Evolutionary conservation across 1,140 invertebrate genomes (phyloP), one percentile per base, ranked within the genome.

Genomic region (Euschistus heros): DNA sequence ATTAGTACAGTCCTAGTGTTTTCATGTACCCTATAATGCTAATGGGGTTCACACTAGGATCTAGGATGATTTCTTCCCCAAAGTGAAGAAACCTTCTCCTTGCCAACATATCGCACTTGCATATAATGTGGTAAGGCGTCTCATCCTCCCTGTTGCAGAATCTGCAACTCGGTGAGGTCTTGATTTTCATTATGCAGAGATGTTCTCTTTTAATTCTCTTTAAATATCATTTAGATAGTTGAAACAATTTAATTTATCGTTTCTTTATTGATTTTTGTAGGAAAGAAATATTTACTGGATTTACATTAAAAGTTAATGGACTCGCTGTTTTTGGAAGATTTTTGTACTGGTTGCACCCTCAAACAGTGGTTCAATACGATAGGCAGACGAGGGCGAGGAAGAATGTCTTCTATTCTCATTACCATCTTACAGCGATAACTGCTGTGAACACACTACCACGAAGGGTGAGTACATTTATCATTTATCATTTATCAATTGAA

Each of bases 271-370:
- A 46, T 20, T 46, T 3, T 65, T 46, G n/a, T 27, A 65, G 64
- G 54, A 57, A 37, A 47, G 64, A 65, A 44, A 30, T 65, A 20
- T 26, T 37, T 18, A 17, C 22, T 13, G 64, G 27, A 4, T 26
- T 50, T 59, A 37, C 47, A 4, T 22, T 22, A 2, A 65, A 59
- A 59, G 54, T 65, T 15, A 33, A 30, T 46, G 27, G 26, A 2
- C 37, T 65, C 20, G 55, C 57, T 4, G 64, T 62, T 17, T 33
- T 60, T 62, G 64, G 67, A 17, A 33, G 60, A 22, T 55, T 24
- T 27, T 22, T 68, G 7, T 64, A 64, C 24, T 68, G 67, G 67
- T n/a, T 65, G n/a, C 63, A 64, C 14, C 33, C 33, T 10, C 44
- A 42, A 10, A 24, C 27, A 0, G 54, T 68, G 15, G 46, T 65